Conservation (phyloP, 2,113 vertebrate genomes). For the Otocyon megalotis region DNA sequence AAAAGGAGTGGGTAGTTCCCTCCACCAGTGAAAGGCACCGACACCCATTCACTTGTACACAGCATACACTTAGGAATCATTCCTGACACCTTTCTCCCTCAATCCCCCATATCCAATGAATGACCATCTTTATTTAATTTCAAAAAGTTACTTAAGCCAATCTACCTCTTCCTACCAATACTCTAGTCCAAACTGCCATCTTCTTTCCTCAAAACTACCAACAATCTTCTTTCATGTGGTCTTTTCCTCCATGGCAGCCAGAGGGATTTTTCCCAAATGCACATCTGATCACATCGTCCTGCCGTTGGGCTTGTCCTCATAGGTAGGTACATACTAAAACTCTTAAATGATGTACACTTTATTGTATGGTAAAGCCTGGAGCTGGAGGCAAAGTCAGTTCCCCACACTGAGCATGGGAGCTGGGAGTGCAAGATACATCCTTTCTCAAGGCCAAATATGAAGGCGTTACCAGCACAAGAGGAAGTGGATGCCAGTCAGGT, state of each 20-base stretch:
- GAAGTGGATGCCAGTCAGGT: not conserved
- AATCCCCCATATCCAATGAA: not conserved
- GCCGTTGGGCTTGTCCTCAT: not conserved
- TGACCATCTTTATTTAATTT: not conserved
- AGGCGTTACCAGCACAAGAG: not conserved
- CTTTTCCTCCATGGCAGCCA: not conserved
- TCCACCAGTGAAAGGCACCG: rapidly evolving
- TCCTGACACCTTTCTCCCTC: not conserved
- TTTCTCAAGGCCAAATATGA: not conserved
- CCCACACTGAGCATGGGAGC: not conserved
- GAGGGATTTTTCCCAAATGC: not conserved
- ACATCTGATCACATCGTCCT: not conserved
- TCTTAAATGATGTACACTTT: not conserved
- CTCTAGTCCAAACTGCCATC: not conserved
- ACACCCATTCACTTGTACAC: not conserved
- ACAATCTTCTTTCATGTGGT: no score
- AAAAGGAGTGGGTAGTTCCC: not conserved
- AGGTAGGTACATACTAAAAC: not conserved
- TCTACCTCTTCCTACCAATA: not conserved
- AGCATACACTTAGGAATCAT: not conserved
- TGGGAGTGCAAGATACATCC: not conserved
- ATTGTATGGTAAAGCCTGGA: not conserved
- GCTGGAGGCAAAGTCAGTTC: not conserved
- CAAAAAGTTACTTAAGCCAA: not conserved
- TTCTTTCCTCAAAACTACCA: not conserved